These are phyloP conservation scores for Vidua macroura DNA, from an alignment of 2,113 vertebrate genomes.

Conservation along the genomic window DNA sequence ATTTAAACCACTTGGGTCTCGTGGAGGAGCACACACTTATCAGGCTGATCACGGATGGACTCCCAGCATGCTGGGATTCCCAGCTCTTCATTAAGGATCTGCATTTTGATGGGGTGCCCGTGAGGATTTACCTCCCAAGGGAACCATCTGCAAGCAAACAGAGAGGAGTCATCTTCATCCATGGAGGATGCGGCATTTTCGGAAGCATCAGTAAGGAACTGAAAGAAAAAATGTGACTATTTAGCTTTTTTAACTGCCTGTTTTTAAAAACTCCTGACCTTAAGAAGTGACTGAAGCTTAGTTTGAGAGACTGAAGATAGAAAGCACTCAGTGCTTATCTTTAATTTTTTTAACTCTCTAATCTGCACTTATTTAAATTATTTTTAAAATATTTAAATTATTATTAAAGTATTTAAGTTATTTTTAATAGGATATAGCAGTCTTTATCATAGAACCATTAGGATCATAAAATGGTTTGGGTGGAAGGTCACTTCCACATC, in stretches of 20 bases:
- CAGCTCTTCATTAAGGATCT: conserved; percentile 66
- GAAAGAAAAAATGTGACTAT: background rate
- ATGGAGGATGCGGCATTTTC: conserved; percentile 69
- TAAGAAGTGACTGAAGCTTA: background rate
- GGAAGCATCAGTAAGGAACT: conserved; percentile 74
- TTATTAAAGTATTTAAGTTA: background rate
- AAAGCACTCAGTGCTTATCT: background rate
- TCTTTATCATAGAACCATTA: background rate
- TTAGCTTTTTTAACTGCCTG: background rate
- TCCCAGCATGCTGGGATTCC: background rate
- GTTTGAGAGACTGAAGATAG: background rate
- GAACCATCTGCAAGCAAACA: background rate
- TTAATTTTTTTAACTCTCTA: background rate
- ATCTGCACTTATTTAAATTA: background rate
- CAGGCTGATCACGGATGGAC: background rate
- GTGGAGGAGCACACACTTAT: conserved; percentile 58
- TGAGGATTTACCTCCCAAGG: conserved; percentile 75
- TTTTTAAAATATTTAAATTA: background rate
- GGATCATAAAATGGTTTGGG: background rate
- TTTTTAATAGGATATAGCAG: background rate
- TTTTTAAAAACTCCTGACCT: background rate
- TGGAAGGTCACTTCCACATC: too few species aligned
- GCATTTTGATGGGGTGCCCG: conserved; percentile 67
- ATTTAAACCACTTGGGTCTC: conserved; percentile 67
- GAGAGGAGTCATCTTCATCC: conserved; percentile 73